Base-by-base conservation (phyloP, 1,140 invertebrate genomes). In the Drosophila burlai region DNA sequence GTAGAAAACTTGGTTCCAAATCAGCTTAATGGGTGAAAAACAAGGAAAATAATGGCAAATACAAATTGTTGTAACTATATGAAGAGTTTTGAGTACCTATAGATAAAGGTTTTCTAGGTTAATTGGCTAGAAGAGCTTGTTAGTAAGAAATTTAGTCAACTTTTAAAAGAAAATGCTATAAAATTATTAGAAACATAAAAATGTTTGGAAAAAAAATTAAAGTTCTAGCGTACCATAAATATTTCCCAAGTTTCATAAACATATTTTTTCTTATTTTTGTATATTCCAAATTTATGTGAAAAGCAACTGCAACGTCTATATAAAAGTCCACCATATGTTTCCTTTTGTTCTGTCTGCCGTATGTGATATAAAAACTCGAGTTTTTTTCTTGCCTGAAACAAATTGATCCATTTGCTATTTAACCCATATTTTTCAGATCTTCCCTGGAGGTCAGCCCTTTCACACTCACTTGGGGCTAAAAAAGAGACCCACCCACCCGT, bases 401-500 rank as follows among this genome's bases (percentile, higher is more conserved):
- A 72, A 73, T 72, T 60, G 54, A 61, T 43, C 11, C 69, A 73
- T 72, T 73, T 72, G 68, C 45, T 58, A 34, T 21, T 54, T 60
- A 67, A 45, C 47, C 60, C 18, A 36, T 55, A 11, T 42, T 50
- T 57, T 31, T 57, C 5, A 49, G 57, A 52, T 80, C 66, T 68
- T 45, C 34, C 16, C 6, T 64, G 62, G 82, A 77, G 77, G 82
- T 81, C 82, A 81, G 61, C 80, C 80, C 66, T 83, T 87, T 80
- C 80, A 76, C 83, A 84, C 81, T 72, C 29, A 63, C 55, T 40
- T 60, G 52, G 18, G 15, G 52, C 49, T 43, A 38, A 62, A 42
- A 21, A 2, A 24, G 21, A 18, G 16, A 43, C 34, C 54, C 54
- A 59, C 65, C 76, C 64, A 78, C 64, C 43, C 38, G 31, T 9